Percentiles rank a stretch among this genome's conserved stretches.
phyloP scores from a whole-genome alignment of 2,888 invertebrate species.

The Cylindroiulus punctatus region DNA sequence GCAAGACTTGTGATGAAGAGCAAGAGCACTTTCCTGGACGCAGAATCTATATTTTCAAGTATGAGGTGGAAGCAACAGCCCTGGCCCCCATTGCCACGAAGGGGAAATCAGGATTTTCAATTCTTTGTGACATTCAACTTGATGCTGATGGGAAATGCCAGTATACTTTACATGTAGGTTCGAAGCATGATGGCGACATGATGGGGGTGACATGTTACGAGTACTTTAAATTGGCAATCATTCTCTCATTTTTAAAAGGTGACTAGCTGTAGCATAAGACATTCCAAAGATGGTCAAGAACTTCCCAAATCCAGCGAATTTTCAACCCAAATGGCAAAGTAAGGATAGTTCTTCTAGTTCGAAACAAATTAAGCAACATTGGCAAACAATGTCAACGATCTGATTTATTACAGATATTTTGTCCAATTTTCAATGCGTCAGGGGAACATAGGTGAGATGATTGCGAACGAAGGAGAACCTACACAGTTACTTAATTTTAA shows the following conservation, averaged over 20 bases:
- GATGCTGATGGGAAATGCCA: slow-evolving; percentile 6
- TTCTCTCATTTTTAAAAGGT: background rate
- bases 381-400: background rate
- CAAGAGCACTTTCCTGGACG: background rate
- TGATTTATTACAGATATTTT: slow-evolving; percentile 57
- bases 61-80: background rate
- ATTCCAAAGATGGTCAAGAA: background rate
- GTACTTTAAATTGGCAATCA: background rate
- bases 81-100: background rate
- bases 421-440: slow-evolving; percentile 58
- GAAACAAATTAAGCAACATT: background rate
- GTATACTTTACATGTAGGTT: background rate
- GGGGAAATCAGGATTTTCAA: background rate
- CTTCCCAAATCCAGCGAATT: slow-evolving; percentile 23
- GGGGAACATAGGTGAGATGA: slow-evolving; percentile 57
- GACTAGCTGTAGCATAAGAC: background rate
- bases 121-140: slow-evolving; percentile 36
- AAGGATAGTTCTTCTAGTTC: background rate
- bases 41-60: background rate
- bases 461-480: slow-evolving; percentile 58
- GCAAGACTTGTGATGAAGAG: background rate
- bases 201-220: background rate
- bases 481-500: slow-evolving; percentile 59
- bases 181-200: background rate
- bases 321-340: slow-evolving; percentile 31